These are phyloP conservation scores for Lepisosteus osseus DNA, from an alignment of 2,113 vertebrate genomes.

Conservation along the genomic window DNA sequence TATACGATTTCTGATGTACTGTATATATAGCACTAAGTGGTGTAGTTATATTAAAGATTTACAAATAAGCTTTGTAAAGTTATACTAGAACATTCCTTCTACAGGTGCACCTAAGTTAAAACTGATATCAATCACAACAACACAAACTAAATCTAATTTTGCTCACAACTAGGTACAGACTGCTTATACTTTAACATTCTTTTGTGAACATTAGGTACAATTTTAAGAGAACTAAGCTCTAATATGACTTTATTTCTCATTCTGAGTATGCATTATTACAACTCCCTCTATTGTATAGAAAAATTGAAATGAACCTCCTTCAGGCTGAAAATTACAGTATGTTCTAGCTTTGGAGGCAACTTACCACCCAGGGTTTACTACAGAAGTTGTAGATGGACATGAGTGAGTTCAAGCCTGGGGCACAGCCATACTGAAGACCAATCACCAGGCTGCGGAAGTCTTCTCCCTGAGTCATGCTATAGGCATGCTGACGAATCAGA, in stretches of 20 bases:
- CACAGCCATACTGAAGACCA: constrained; percentile 83
- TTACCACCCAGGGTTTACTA: constrained; percentile 98
- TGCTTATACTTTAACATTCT: too few relatives aligned
- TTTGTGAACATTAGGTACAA: too few relatives aligned
- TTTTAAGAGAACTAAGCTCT: too few relatives aligned
- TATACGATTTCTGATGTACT: too few relatives aligned
- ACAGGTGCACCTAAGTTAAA: too few relatives aligned
- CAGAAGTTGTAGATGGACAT: constrained; percentile 97
- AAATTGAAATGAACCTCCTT: background rate
- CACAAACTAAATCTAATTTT: background rate
- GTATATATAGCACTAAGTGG: too few relatives aligned
- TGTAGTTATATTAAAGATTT: too few relatives aligned
- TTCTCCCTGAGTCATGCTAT: constrained; percentile 90
- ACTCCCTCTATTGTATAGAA: background rate
- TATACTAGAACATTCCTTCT: too few relatives aligned
- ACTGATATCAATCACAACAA: background rate
- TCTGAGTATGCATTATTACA: background rate
- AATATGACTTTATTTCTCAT: too few relatives aligned
- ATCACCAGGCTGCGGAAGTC: constrained; percentile 91
- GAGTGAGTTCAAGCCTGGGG: constrained; percentile 83
- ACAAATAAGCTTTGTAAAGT: too few relatives aligned
- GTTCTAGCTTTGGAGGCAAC: constrained; percentile 29
- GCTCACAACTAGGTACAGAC: background rate
- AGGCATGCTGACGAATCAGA: constrained; percentile 88
- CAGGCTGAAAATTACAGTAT: background rate